Evolutionary conservation across 2,113 vertebrate genomes (phyloP), one percentile per base, ranked within the genome.

Genomic region (Daboia siamensis): DNA sequence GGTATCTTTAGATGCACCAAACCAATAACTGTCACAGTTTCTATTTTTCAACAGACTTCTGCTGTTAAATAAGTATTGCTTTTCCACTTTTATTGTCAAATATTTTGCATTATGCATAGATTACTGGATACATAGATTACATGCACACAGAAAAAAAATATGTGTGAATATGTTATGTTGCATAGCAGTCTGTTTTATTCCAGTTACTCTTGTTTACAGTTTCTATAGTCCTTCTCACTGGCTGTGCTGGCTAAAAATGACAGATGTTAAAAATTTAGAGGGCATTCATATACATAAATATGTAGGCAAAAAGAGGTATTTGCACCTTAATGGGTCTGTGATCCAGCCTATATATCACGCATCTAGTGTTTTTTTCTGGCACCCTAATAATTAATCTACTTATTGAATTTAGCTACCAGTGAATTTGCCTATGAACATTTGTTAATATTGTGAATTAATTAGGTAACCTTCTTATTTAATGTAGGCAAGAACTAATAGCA

Each of bases 401-500:
- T 74, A 74, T 20, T 74, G n/a, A 39, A 74, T 74, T 74, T 74
- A 33, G 15, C n/a, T 74, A 39, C 69, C 69, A 39, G 20, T 80
- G 6, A 44, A 44, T 9, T 80, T 80, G 17, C 17, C 7, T 44
- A 44, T 80, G 74, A 80, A 80, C 39, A 39, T 80, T 80, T 44
- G n/a, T 80, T 44, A 80, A 80, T 44, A 80, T 21, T 80, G n/a
- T 39, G 33, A 44, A 80, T 44, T 80, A 80, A 39, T 39, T 39
- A 80, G 44, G 17, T 80, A 80, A 80, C 74, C 74, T 39, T 80
- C 17, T 80, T 21, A 29, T 88, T 85, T 92, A 86, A 90, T 93
- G 52, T 94, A 99, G 99, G 96, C 99, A 99, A 95, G 99, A 99
- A 96, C 98, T 99, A 93, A 99, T 99, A 95, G 99, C 99, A 93